Conservation (phyloP, 2,113 vertebrate species). For the Mellivora capensis region DNA sequence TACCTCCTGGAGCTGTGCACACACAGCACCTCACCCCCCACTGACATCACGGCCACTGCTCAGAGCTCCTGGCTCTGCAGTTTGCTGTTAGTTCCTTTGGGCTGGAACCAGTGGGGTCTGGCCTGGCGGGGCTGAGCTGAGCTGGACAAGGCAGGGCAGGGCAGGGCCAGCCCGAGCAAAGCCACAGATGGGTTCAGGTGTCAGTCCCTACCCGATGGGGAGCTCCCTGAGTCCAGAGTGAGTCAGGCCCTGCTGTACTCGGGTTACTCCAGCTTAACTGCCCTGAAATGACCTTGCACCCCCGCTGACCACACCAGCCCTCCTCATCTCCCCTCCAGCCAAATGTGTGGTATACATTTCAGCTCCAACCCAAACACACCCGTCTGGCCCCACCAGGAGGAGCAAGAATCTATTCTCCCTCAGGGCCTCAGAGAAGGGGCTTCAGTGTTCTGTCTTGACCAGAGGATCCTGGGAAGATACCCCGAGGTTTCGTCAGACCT, state of each 20-base stretch:
- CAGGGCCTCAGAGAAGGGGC: neutral
- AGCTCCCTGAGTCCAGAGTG: neutral
- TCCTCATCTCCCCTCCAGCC: neutral
- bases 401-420: neutral
- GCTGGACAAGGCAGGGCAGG: neutral
- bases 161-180: neutral
- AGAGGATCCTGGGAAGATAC: neutral
- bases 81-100: neutral
- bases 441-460: rapidly evolving
- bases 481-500: neutral
- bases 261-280: neutral
- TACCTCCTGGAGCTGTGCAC: neutral
- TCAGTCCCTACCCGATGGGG: neutral
- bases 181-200: constrained; percentile 49
- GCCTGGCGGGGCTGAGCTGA: neutral
- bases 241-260: constrained; percentile 12
- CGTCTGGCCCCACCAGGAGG: neutral
- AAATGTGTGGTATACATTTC: constrained; percentile 19
- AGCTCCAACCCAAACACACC: neutral
- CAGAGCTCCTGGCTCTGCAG: neutral
- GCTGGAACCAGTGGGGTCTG: neutral
- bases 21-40: rapidly evolving
- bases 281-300: constrained; percentile 31
- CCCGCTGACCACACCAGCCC: neutral
- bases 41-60: neutral